These are phyloP conservation scores for Panzeria rudis DNA, from an alignment of 2,888 invertebrate genomes.

Conservation along the genomic window DNA sequence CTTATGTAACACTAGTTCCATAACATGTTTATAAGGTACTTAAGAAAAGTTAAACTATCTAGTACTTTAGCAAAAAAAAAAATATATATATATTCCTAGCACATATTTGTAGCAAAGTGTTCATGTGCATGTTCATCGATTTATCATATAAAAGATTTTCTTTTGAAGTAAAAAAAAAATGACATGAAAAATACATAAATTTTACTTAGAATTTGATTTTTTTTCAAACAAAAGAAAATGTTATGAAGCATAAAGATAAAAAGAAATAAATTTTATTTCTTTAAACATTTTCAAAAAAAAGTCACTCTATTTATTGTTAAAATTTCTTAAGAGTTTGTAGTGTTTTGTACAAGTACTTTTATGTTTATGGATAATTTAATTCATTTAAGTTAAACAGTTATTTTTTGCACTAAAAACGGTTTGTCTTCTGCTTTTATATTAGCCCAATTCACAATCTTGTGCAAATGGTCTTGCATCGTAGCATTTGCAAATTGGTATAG, in stretches of 20 bases:
- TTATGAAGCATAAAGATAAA: slow-evolving; percentile 14
- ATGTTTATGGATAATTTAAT: background rate
- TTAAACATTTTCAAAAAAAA: background rate
- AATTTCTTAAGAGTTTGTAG: slow-evolving; percentile 5
- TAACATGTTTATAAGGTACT: slow-evolving; percentile 4
- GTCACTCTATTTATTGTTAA: background rate
- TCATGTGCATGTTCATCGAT: slow-evolving; percentile 8
- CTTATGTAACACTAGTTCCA: background rate
- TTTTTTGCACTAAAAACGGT: background rate
- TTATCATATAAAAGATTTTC: background rate
- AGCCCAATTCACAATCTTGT: too few species aligned
- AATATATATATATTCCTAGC: background rate
- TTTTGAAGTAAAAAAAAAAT: background rate
- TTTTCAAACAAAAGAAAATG: background rate
- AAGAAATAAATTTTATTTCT: background rate
- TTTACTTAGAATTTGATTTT: background rate
- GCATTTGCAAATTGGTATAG: too few species aligned
- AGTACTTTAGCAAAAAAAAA: background rate
- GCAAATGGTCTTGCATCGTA: too few species aligned
- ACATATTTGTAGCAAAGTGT: background rate
- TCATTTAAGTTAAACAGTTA: background rate
- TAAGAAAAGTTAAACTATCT: background rate
- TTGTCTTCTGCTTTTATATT: background rate
- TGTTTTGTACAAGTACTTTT: background rate
- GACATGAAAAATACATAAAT: background rate